Conservation (phyloP, 2,113 vertebrate species). For the Malurus elegans region DNA sequence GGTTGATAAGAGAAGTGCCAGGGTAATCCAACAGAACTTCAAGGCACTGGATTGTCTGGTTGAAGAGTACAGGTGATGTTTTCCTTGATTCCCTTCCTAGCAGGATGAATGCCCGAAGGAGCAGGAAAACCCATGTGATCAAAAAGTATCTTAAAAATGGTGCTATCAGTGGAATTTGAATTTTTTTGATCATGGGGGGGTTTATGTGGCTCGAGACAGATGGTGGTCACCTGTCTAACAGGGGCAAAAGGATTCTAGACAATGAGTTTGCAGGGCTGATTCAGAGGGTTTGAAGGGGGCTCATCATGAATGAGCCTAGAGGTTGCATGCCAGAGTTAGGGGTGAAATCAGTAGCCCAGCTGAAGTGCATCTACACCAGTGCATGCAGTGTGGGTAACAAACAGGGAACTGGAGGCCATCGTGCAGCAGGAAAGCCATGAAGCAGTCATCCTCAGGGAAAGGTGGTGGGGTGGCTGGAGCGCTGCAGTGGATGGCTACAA, state of each 20-base stretch:
- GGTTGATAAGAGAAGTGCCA: not conserved
- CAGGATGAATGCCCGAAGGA: not conserved
- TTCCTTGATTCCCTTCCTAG: not conserved
- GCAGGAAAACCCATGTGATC: not conserved
- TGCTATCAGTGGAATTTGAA: not conserved
- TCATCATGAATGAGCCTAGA: not conserved
- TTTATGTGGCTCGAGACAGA: not conserved
- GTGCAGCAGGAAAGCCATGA: not conserved
- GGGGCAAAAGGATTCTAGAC: not conserved
- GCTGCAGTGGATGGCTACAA: not conserved
- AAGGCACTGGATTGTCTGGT: not conserved
- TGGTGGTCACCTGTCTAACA: not conserved
- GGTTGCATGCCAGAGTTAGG: not conserved
- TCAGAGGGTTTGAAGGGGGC: not conserved
- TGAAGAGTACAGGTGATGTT: not conserved
- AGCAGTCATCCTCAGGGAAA: fast-evolving
- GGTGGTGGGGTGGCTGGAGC: not conserved
- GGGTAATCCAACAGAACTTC: not conserved
- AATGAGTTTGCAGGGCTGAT: not conserved
- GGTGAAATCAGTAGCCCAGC: fast-evolving
- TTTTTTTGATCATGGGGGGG: not conserved
- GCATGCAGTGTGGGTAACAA: not conserved
- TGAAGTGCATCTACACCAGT: not conserved
- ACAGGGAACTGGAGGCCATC: not conserved
- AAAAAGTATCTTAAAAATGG: not conserved